phyloP scores from a whole-genome alignment of 2,113 vertebrate species.

The Nicator chloris region DNA sequence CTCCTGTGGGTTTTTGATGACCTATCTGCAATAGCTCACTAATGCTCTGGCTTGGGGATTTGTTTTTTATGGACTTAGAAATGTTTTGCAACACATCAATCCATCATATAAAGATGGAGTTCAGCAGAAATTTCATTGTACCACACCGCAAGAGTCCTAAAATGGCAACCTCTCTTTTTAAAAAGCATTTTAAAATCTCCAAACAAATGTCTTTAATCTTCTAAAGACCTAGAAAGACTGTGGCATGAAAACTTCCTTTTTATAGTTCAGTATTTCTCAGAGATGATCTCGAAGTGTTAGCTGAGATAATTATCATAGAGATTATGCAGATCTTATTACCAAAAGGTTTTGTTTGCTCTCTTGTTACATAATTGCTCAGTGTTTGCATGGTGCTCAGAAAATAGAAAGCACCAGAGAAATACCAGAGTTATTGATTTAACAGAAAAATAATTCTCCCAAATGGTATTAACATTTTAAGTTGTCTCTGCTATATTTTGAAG shows the following conservation, averaged over 20 bases:
- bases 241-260: constrained; percentile 21
- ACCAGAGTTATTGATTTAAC: background rate
- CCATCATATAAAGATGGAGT: background rate
- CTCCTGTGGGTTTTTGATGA: background rate
- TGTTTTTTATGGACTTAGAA: background rate
- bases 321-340: constrained; percentile 53
- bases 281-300: constrained; percentile 38
- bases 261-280: constrained; percentile 33
- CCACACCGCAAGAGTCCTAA: background rate
- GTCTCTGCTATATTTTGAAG: background rate
- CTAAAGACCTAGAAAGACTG: constrained; percentile 30
- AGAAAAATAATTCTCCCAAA: background rate
- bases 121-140: background rate
- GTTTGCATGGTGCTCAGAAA: background rate
- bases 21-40: background rate
- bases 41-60: background rate
- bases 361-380: constrained; percentile 14
- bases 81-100: background rate
- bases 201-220: constrained; percentile 62
- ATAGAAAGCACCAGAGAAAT: background rate
- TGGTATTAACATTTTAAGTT: background rate
- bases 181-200: background rate
- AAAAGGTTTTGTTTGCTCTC: constrained; percentile 43
- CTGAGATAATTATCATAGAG: constrained; percentile 54
- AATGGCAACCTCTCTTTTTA: background rate